phyloP scores from a whole-genome alignment of 1,140 invertebrate genomes.

The Papilio helenus region DNA sequence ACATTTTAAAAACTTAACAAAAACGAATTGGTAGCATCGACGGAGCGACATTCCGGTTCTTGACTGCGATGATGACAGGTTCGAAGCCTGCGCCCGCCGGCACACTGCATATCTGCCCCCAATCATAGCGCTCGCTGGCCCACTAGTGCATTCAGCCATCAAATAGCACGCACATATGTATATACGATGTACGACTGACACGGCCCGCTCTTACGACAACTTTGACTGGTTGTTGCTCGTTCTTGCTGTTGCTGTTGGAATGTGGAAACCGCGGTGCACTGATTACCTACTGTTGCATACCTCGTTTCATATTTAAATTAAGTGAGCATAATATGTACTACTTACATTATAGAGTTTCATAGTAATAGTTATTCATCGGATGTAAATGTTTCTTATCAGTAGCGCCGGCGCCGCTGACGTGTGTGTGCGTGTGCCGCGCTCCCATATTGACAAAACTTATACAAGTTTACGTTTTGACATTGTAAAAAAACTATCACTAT shows the following conservation, averaged over 20 bases:
- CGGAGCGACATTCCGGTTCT: background rate
- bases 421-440: background rate
- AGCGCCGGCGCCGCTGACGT: background rate
- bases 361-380: too few relatives aligned
- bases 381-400: background rate
- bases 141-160: constrained; percentile 9
- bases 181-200: background rate
- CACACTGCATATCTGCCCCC: background rate
- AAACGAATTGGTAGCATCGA: background rate
- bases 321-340: background rate
- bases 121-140: background rate
- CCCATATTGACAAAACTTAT: background rate
- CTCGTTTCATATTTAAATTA: background rate
- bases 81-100: background rate
- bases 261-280: background rate
- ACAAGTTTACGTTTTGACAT: background rate
- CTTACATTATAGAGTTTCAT: too few relatives aligned
- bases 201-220: background rate
- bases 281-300: background rate
- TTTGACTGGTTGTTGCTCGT: constrained; percentile 9
- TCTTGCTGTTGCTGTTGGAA: constrained; percentile 1
- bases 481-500: too few relatives aligned
- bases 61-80: background rate
- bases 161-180: background rate
- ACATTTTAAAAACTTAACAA: background rate